Evolutionary conservation across 1,140 invertebrate genomes (phyloP).

Genomic region (Rhagoletis pomonella): DNA sequence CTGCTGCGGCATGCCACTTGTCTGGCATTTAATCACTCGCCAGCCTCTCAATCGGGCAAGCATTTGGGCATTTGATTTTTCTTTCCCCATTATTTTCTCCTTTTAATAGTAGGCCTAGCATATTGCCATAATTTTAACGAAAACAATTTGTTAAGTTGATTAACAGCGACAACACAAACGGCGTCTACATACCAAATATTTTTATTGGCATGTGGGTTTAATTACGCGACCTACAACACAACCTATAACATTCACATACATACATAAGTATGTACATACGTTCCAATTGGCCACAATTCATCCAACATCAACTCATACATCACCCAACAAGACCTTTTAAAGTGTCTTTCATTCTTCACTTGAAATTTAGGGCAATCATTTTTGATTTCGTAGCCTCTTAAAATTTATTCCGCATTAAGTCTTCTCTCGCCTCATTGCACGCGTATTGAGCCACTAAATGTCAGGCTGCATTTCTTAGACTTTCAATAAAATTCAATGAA

Average conservation of each 20-base stretch:
- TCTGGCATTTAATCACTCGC: slow-evolving; percentile 44
- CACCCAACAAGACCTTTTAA: not conserved
- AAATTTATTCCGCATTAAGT: slow-evolving; percentile 55
- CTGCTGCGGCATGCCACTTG: slow-evolving; percentile 11
- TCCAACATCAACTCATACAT: not conserved
- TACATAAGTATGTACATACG: no score
- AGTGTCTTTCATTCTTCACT: not conserved
- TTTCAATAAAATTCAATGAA: slow-evolving; percentile 10
- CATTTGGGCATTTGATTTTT: not conserved
- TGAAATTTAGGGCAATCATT: not conserved
- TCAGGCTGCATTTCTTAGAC: slow-evolving; percentile 33
- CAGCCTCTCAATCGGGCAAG: not conserved
- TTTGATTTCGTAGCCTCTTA: not conserved
- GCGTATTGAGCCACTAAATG: slow-evolving; percentile 15
- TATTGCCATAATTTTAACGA: slow-evolving; percentile 42
- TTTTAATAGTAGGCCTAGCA: not conserved
- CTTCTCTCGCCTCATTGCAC: not conserved
- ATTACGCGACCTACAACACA: not conserved
- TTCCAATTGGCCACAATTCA: no score
- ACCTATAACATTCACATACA: not conserved
- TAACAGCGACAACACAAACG: slow-evolving; percentile 22
- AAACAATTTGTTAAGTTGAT: slow-evolving; percentile 49
- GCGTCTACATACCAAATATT: not conserved
- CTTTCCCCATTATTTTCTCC: not conserved
- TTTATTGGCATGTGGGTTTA: not conserved